Base-by-base conservation (phyloP, 2,113 vertebrate species). In the Empidonax traillii region DNA sequence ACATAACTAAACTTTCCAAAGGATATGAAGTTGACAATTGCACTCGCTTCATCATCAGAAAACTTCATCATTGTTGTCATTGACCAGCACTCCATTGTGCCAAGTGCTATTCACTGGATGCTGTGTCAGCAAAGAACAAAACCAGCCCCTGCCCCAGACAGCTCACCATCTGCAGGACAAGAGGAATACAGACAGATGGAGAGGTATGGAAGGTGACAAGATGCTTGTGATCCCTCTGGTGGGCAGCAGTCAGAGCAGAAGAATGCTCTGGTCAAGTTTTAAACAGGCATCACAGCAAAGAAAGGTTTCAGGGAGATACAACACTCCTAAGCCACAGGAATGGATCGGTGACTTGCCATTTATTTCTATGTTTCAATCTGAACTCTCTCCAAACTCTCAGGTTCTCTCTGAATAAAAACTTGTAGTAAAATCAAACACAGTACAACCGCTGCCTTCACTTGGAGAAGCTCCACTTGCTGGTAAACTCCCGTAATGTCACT, bases 31-130 rank as follows among this genome's bases (percentile, higher is more conserved):
- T 15, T 90, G 88, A 92, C 56, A 92, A 61, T 74, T 88, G 71
- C 56, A 78, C 44, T 72, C 93, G 89, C 93, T 94, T 91, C 68
- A 82, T 92, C 94, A 94, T 93, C 86, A 87, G 12, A 89, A 96
- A 95, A 94, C 93, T 93, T 95, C n/a, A 20, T 2, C 20, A 31
- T 1, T 80, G 75, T 82, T 95, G 73, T 82, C 76, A 94, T 44
- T 89, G 78, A 37, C 22, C 56, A 75, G 84, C 41, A 53, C 44
- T 78, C n/a, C 28, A 14, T 20, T 49, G 84, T 87, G 77, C 89
- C 84, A 96, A 91, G 84, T 37, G 44, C 80, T 89, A 52, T 7
- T 55, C 76, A 37, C 46, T 52, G 31, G 52, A 16, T 84, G 61
- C 89, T 92, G 81, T 2, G 41, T 73, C 68, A 95, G 84, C 80